These are phyloP conservation scores for Osmerus eperlanus DNA, from an alignment of 2,113 vertebrate genomes.

Conservation along the genomic window DNA sequence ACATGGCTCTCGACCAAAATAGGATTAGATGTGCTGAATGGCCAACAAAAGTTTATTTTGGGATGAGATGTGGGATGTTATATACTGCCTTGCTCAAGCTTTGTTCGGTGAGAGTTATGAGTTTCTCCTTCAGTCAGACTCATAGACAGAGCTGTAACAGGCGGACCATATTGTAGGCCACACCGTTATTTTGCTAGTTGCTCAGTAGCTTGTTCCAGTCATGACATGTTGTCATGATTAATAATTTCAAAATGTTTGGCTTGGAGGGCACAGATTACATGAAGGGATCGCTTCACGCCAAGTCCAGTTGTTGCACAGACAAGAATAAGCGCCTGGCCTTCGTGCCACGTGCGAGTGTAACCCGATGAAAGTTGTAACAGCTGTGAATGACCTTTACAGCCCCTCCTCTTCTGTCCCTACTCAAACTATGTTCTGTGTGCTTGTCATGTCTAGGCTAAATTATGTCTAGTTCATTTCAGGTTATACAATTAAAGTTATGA, in stretches of 20 bases:
- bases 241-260: not conserved
- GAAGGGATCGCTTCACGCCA: not conserved
- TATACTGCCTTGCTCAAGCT: no score
- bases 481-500: constrained; percentile 10
- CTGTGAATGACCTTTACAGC: constrained; percentile 35
- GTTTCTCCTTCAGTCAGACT: no score
- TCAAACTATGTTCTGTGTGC: constrained; percentile 14
- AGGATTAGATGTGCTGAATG: not conserved
- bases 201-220: not conserved
- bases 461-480: constrained; percentile 13
- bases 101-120: no score
- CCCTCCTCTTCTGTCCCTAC: not conserved
- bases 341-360: constrained; percentile 18
- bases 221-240: not conserved
- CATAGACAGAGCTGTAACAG: no score
- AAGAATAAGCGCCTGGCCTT: constrained; percentile 1
- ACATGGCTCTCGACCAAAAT: not conserved
- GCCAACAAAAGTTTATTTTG: not conserved
- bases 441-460: constrained; percentile 5
- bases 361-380: constrained; percentile 31
- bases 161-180: not conserved
- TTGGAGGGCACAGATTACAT: not conserved
- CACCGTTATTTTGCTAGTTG: not conserved
- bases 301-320: constrained; percentile 28
- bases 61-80: no score